Percentiles rank a stretch among this genome's conserved stretches.
Conservation (phyloP, 2,888 invertebrate species). For the Eledona agricola region DNA sequence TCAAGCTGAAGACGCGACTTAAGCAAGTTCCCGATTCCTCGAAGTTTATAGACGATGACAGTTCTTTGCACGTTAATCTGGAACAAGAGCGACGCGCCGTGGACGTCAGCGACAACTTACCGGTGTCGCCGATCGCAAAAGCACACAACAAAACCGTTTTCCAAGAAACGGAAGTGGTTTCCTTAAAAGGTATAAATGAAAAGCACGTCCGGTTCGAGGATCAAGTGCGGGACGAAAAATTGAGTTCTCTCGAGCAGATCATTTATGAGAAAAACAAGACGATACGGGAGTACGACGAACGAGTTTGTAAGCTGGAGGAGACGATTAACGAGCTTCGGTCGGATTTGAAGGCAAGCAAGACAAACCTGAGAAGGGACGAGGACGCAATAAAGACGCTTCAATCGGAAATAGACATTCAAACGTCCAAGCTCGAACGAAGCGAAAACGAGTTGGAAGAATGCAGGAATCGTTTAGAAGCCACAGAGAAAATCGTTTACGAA, state of each 20-base stretch:
- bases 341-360: conserved; percentile 67
- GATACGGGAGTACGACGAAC: conserved; percentile 71
- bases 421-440: neutral
- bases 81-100: conserved; percentile 62
- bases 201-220: conserved; percentile 64
- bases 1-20: conserved; percentile 62
- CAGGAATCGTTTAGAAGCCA: conserved; percentile 1
- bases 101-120: conserved; percentile 41
- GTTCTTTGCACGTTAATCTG: conserved; percentile 75
- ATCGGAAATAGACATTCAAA: neutral
- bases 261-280: conserved; percentile 54
- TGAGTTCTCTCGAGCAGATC: conserved; percentile 55
- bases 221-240: conserved; percentile 48
- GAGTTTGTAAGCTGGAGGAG: conserved; percentile 60
- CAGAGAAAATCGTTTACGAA: conserved; percentile 2
- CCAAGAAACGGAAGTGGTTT: conserved; percentile 52
- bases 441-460: neutral
- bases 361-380: conserved; percentile 66
- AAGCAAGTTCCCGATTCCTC: too few species aligned
- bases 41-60: too few species aligned
- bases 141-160: conserved; percentile 3
- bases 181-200: conserved; percentile 58
- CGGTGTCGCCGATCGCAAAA: conserved; percentile 9
- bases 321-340: conserved; percentile 65
- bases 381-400: conserved; percentile 1